These are phyloP conservation scores for Meteorus sp. DNA, from an alignment of 1,140 invertebrate genomes.

Conservation along the genomic window DNA sequence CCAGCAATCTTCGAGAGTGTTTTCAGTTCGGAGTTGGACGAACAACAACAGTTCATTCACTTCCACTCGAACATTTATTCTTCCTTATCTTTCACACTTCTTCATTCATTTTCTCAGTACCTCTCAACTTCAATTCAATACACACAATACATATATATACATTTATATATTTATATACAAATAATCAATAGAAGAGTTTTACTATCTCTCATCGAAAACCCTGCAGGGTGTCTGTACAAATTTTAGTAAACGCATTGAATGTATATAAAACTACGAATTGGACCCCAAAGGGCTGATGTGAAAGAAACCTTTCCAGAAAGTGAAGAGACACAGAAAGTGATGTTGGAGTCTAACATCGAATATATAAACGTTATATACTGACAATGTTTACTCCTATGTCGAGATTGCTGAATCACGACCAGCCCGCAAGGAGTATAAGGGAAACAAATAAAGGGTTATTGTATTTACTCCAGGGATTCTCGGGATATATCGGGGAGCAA, in stretches of 20 bases:
- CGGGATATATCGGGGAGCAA: conserved; percentile 4
- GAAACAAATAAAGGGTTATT: conserved; percentile 61
- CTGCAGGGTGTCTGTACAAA: neutral
- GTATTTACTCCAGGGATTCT: conserved; percentile 51
- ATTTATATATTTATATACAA: neutral
- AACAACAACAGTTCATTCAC: no score
- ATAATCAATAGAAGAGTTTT: neutral
- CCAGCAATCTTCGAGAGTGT: no score
- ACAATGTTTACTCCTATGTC: conserved; percentile 48
- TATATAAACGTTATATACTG: neutral
- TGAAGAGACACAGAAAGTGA: conserved; percentile 6
- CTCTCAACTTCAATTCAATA: neutral
- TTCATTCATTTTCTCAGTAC: no score
- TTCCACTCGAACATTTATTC: no score
- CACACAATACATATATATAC: conserved; percentile 1
- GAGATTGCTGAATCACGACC: conserved; percentile 57
- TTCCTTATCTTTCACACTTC: no score
- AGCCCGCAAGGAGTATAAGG: conserved; percentile 33
- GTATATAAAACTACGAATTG: no score
- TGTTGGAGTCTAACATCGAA: conserved; percentile 17
- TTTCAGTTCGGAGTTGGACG: no score
- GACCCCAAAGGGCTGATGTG: no score
- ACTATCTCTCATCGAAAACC: neutral
- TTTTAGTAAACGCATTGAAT: no score
- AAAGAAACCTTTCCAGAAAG: no score